Evolutionary conservation across 2,113 vertebrate genomes (phyloP).

Genomic region (Archilochus colubris): DNA sequence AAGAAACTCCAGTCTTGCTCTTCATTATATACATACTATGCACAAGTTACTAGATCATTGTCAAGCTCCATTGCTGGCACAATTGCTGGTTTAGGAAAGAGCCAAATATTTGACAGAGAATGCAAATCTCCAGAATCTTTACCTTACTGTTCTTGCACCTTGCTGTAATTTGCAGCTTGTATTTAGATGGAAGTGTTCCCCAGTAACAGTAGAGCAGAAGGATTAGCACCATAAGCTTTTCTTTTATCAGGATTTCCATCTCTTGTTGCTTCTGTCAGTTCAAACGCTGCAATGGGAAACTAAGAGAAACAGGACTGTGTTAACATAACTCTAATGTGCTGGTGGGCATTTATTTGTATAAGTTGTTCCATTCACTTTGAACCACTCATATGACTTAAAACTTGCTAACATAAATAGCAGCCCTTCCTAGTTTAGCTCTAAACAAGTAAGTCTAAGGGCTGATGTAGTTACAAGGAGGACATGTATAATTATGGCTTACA

Average conservation of each 20-base stretch:
- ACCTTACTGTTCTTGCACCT: background rate
- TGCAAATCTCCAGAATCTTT: background rate
- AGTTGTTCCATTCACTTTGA: background rate
- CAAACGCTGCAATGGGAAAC: background rate
- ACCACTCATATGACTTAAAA: background rate
- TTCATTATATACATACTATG: background rate
- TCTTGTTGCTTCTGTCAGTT: background rate
- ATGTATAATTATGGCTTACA: background rate
- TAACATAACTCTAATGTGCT: background rate
- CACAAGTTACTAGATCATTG: background rate
- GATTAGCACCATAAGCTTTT: background rate
- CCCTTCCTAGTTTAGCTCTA: background rate
- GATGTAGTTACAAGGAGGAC: background rate
- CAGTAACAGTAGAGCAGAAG: background rate
- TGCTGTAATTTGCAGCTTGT: background rate
- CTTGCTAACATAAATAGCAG: background rate
- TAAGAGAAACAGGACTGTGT: background rate
- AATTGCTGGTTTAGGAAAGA: background rate
- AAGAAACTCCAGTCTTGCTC: background rate
- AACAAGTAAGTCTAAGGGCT: background rate
- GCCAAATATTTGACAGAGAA: slow-evolving; percentile 28
- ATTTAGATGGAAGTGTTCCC: background rate
- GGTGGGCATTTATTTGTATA: background rate
- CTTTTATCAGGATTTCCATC: background rate
- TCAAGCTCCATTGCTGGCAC: background rate